Conservation (phyloP, 2,113 vertebrate species). For the Notothenia coriiceps region DNA sequence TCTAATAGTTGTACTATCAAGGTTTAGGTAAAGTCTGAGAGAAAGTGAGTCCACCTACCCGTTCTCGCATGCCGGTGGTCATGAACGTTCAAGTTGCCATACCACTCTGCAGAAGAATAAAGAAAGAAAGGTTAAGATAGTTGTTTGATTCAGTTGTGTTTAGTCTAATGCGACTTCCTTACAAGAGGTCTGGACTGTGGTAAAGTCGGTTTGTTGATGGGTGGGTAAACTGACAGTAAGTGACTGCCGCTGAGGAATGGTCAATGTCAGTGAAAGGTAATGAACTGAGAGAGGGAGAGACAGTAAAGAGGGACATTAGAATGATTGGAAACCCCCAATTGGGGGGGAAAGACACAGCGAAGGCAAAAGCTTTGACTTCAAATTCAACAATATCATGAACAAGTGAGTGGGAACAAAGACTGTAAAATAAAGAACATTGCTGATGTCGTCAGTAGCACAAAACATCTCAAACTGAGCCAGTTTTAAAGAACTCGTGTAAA, state of each 20-base stretch:
- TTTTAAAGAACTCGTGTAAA: constrained; percentile 22
- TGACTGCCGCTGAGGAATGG: background rate
- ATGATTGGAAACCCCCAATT: background rate
- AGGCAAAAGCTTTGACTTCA: constrained; percentile 6
- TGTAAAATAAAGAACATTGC: constrained; percentile 17
- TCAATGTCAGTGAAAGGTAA: constrained; percentile 5
- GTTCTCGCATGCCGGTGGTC: too few relatives aligned
- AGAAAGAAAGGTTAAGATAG: too few relatives aligned
- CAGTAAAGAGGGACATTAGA: background rate
- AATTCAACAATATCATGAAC: background rate
- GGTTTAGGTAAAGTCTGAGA: too few relatives aligned
- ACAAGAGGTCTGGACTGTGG: too few relatives aligned
- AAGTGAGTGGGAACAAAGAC: constrained; percentile 3
- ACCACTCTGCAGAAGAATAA: too few relatives aligned
- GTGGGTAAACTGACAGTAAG: background rate
- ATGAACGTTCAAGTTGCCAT: too few relatives aligned
- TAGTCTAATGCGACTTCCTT: too few relatives aligned
- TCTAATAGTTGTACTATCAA: too few relatives aligned
- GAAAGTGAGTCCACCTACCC: too few relatives aligned
- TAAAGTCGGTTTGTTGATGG: too few relatives aligned
- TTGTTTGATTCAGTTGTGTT: constrained; percentile 4
- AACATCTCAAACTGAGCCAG: constrained; percentile 6
- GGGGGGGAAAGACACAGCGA: constrained; percentile 5
- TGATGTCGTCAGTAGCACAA: background rate
- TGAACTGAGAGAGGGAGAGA: constrained; percentile 3